phyloP scores from a whole-genome alignment of 2,797 vertebrate species.

The Alcedo atthis region DNA sequence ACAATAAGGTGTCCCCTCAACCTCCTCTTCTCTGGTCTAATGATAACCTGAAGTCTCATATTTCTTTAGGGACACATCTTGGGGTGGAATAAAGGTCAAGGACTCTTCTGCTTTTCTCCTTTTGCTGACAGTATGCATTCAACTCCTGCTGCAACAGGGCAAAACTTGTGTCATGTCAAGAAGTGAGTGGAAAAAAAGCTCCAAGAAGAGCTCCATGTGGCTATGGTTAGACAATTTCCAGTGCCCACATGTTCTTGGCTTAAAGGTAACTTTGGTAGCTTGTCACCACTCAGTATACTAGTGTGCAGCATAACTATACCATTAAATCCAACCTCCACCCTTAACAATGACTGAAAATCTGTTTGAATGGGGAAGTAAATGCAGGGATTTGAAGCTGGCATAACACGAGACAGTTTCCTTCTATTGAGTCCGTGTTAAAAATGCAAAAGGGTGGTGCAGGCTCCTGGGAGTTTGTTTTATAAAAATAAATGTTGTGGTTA shows the following conservation, averaged over 20 bases:
- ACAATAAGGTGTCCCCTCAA: too few species aligned
- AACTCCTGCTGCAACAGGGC: neutral
- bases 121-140: neutral
- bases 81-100: neutral
- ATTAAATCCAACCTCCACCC: neutral
- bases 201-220: neutral
- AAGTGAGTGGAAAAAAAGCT: neutral
- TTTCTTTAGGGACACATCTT: neutral
- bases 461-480: neutral
- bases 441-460: constrained; percentile 8
- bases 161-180: neutral
- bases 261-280: neutral
- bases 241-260: neutral
- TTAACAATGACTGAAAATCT: neutral
- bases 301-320: neutral
- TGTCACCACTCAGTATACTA: neutral
- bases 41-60: neutral
- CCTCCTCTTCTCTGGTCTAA: too few species aligned
- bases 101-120: neutral
- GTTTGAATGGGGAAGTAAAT: neutral
- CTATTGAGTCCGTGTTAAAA: neutral
- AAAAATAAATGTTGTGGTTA: constrained; percentile 30
- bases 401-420: neutral
- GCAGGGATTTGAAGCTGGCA: neutral
- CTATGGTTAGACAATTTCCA: neutral